Percentiles rank a stretch among this genome's conserved stretches.
Evolutionary conservation across 2,113 vertebrate genomes (phyloP).

Genomic region (Andinoacara biseriatus): DNA sequence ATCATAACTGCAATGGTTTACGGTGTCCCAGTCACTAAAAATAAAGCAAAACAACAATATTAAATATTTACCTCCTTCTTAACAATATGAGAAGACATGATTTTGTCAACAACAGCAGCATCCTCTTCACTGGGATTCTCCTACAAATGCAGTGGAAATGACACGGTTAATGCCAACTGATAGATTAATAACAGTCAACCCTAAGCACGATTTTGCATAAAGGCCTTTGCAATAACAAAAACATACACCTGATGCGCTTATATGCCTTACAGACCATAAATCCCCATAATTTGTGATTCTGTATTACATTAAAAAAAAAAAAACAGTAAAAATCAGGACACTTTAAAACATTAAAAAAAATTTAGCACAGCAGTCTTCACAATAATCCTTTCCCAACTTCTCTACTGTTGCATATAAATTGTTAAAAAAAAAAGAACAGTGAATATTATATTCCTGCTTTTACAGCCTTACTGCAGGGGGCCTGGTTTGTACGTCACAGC

Average conservation of each 20-base stretch:
- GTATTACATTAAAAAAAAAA: not conserved
- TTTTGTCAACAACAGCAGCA: constrained; percentile 98
- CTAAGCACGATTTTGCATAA: not conserved
- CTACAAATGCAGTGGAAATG: constrained; percentile 69
- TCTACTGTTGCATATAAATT: not conserved
- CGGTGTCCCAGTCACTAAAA: not conserved
- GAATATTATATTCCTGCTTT: not conserved
- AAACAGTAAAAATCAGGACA: too few relatives aligned
- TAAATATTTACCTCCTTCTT: constrained; percentile 90
- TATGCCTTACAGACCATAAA: not conserved
- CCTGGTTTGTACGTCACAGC: constrained; percentile 28
- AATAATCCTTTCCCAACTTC: not conserved
- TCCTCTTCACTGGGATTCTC: constrained; percentile 99
- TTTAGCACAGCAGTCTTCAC: too few relatives aligned
- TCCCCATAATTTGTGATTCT: constrained; percentile 9
- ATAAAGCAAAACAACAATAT: not conserved
- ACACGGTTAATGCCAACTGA: constrained; percentile 4
- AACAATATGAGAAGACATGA: constrained; percentile 89
- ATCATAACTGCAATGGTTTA: not conserved
- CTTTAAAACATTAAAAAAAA: too few relatives aligned
- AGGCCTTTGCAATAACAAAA: not conserved
- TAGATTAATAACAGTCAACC: not conserved
- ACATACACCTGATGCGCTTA: not conserved
- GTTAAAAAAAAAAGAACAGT: not conserved
- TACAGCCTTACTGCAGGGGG: constrained; percentile 2